A percentile compares a stretch with the other conserved stretches of the same genome.
phyloP scores from a whole-genome alignment of 2,113 vertebrate species.

The Heterocephalus glaber region DNA sequence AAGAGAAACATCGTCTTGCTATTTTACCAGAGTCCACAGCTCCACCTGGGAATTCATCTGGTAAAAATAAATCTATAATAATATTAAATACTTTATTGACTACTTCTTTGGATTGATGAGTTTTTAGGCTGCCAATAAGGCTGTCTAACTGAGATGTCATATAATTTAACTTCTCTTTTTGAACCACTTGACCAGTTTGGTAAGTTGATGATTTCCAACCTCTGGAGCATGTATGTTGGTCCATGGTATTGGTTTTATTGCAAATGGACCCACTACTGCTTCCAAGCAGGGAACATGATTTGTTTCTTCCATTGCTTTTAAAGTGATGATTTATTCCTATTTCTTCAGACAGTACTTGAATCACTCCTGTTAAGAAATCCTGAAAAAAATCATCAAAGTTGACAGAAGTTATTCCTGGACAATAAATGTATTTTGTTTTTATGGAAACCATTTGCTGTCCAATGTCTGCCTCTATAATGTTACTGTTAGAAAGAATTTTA shows the following conservation, averaged over 20 bases:
- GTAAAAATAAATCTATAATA: constrained; percentile 78
- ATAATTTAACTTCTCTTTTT: constrained; percentile 67
- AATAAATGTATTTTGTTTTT: constrained; percentile 62
- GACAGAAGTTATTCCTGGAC: constrained; percentile 40
- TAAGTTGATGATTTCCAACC: not conserved
- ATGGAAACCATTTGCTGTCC: not conserved
- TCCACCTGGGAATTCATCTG: constrained; percentile 66
- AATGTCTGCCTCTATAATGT: constrained; percentile 62
- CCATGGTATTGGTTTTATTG: not conserved
- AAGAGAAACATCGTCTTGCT: constrained; percentile 35
- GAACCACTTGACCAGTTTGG: constrained; percentile 34
- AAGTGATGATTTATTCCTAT: constrained; percentile 61
- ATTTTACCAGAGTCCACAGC: constrained; percentile 14
- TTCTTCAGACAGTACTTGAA: constrained; percentile 66
- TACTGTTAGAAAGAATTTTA: constrained; percentile 70
- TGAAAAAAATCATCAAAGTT: constrained; percentile 75
- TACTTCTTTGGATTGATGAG: constrained; percentile 73
- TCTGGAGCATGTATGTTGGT: not conserved
- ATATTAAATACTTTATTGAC: constrained; percentile 78
- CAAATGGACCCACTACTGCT: not conserved
- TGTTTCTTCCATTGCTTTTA: constrained; percentile 59
- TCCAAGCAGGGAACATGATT: not conserved
- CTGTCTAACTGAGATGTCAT: constrained; percentile 65
- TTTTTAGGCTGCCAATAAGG: constrained; percentile 59
- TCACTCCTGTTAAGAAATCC: constrained; percentile 75